Conservation (phyloP, 2,113 vertebrate species). For the Hemibates koningsi region DNA sequence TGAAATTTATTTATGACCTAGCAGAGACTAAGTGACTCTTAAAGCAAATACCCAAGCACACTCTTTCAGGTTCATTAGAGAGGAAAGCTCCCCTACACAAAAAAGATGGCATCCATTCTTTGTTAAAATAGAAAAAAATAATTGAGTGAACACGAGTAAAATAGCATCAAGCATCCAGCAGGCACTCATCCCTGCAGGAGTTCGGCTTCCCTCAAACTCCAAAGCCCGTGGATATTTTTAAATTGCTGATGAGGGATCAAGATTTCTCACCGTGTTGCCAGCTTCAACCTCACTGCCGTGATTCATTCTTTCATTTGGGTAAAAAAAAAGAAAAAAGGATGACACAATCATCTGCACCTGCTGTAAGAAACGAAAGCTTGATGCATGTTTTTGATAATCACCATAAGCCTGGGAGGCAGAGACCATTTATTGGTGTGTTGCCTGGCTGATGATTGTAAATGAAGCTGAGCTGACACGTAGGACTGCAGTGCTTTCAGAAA, state of each 20-base stretch:
- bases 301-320: neutral
- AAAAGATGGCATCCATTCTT: neutral
- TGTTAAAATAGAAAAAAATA: neutral
- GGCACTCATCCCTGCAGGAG: slow-evolving; percentile 11
- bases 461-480: slow-evolving; percentile 19
- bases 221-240: slow-evolving; percentile 14
- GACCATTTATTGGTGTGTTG: slow-evolving; percentile 3
- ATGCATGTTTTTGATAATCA: neutral
- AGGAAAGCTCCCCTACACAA: neutral
- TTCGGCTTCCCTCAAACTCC: slow-evolving; percentile 25
- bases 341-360: neutral
- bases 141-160: neutral
- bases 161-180: neutral
- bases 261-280: neutral
- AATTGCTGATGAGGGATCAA: neutral
- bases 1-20: slow-evolving; percentile 25
- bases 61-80: neutral
- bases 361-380: neutral
- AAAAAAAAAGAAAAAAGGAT: neutral
- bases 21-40: neutral
- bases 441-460: slow-evolving; percentile 19
- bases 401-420: neutral
- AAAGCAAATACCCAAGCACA: neutral
- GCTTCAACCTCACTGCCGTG: neutral
- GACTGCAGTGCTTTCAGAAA: slow-evolving; percentile 26